A percentile compares a stretch with the other conserved stretches of the same genome.
Conservation (phyloP, 2,888 invertebrate species). For the Abscondita cerata region DNA sequence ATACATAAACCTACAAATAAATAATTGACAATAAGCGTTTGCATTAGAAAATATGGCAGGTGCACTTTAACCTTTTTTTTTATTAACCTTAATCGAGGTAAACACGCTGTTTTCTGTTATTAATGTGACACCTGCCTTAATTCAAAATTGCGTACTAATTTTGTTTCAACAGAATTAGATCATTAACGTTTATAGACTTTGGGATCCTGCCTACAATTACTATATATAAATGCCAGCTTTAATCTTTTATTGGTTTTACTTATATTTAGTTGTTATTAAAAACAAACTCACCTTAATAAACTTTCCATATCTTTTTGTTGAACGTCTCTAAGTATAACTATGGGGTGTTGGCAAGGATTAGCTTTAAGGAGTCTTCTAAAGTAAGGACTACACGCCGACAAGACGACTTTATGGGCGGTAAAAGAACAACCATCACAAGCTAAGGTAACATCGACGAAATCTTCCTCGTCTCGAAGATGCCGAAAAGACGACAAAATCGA, state of each 20-base stretch:
- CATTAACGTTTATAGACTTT: background rate
- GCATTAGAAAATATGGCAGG: conserved; percentile 1
- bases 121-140: conserved; percentile 39
- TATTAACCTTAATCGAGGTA: conserved; percentile 19
- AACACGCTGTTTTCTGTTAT: conserved; percentile 36
- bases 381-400: conserved; percentile 93
- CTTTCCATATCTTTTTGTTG: conserved; percentile 87
- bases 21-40: background rate
- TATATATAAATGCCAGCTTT: conserved; percentile 3
- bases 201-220: conserved; percentile 1
- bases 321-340: conserved; percentile 86
- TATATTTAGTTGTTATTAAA: too few species aligned
- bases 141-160: conserved; percentile 20
- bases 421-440: conserved; percentile 91
- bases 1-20: conserved; percentile 78
- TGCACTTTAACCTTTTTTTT: conserved; percentile 22
- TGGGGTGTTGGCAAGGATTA: conserved; percentile 90
- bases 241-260: too few species aligned
- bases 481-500: conserved; percentile 90
- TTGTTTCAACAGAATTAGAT: conserved; percentile 11
- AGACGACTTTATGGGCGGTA: conserved; percentile 88
- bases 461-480: conserved; percentile 87
- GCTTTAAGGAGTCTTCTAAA: conserved; percentile 87
- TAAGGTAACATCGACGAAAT: conserved; percentile 91
- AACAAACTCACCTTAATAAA: conserved; percentile 70